phyloP scores from a whole-genome alignment of 2,888 invertebrate species.

The Ophion ellenae region DNA sequence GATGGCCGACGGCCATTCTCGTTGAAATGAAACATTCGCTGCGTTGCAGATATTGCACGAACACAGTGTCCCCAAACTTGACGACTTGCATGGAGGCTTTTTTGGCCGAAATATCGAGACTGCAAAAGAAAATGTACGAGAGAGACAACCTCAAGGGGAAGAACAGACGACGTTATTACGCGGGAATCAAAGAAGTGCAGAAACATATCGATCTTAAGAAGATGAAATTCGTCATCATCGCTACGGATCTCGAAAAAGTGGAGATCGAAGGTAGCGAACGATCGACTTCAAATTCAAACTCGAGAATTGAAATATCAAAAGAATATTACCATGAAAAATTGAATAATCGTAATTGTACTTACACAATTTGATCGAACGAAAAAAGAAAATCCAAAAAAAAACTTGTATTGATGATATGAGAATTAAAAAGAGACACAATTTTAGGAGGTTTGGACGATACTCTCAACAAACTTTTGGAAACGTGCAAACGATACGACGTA shows the following conservation, averaged over 20 bases:
- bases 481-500: conserved; percentile 71
- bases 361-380: neutral
- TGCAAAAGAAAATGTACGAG: conserved; percentile 75
- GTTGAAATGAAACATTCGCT: conserved; percentile 11
- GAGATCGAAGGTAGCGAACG: conserved; percentile 71
- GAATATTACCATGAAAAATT: neutral
- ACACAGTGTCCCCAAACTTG: conserved; percentile 70
- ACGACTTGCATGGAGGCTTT: conserved; percentile 71
- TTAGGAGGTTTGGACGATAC: conserved; percentile 75
- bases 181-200: conserved; percentile 76
- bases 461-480: conserved; percentile 69
- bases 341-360: neutral
- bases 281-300: too few species aligned
- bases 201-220: conserved; percentile 73
- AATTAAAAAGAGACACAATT: conserved; percentile 50
- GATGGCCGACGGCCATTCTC: neutral
- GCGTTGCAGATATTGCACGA: conserved; percentile 77
- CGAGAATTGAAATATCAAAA: neutral
- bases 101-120: conserved; percentile 72
- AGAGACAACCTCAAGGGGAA: conserved; percentile 74
- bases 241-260: conserved; percentile 76
- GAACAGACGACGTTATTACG: conserved; percentile 73
- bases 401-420: neutral
- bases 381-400: neutral
- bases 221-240: conserved; percentile 75